These are phyloP conservation scores for Trissonchulus latispiculum DNA, from an alignment of 2,888 invertebrate genomes.

Conservation along the genomic window DNA sequence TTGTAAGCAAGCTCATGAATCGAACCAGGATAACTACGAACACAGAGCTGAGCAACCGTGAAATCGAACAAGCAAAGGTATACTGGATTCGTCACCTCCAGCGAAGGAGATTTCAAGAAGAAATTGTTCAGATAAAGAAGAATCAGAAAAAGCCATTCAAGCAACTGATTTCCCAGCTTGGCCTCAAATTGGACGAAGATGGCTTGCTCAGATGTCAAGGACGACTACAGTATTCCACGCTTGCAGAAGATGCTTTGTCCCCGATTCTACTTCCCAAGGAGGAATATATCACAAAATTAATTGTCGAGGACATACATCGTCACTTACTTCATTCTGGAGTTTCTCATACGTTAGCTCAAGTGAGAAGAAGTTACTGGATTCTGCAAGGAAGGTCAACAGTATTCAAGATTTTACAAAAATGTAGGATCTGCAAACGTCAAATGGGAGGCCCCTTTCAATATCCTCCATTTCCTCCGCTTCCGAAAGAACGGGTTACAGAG, in stretches of 20 bases:
- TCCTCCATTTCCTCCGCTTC: conserved; percentile 6
- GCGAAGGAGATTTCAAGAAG: no score
- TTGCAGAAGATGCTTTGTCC: neutral
- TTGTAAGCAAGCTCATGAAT: neutral
- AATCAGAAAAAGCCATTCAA: conserved; percentile 14
- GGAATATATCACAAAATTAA: conserved; percentile 1
- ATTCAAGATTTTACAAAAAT: neutral
- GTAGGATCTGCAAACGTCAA: neutral
- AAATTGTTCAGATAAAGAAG: neutral
- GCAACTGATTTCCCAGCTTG: neutral
- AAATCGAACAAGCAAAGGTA: conserved; percentile 10
- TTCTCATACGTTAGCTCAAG: conserved; percentile 1
- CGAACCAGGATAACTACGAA: neutral
- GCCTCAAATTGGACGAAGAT: neutral
- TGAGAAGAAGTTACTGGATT: conserved; percentile 16
- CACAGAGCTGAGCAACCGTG: neutral
- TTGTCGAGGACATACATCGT: neutral
- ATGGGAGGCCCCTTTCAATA: neutral
- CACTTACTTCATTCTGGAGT: conserved; percentile 17
- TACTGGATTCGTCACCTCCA: conserved; percentile 7
- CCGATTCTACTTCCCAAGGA: conserved; percentile 11
- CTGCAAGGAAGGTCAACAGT: conserved; percentile 9
- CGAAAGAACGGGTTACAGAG: conserved; percentile 2
- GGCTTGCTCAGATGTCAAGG: conserved; percentile 11
- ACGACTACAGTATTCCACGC: conserved; percentile 1